Conservation (phyloP, 1,140 invertebrate genomes). For the Amyelois transitella region DNA sequence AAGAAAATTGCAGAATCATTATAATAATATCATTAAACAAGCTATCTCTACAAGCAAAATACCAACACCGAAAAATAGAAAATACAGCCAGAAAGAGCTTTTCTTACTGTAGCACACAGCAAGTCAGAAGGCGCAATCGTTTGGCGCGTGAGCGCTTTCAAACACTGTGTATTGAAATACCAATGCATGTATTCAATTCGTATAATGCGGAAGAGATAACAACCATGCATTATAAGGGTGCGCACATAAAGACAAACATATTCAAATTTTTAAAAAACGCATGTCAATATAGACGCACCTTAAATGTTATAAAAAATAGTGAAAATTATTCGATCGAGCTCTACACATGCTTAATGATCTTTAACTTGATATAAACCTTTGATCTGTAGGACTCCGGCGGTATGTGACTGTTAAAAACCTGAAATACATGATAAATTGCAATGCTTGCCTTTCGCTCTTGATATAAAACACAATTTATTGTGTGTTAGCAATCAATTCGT, state of each 20-base stretch:
- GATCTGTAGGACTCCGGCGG: slow-evolving; percentile 91
- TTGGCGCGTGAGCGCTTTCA: no score
- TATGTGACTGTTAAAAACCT: slow-evolving; percentile 95
- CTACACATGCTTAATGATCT: slow-evolving; percentile 67
- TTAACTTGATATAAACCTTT: slow-evolving; percentile 82
- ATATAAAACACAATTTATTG: slow-evolving; percentile 16
- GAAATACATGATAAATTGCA: slow-evolving; percentile 76
- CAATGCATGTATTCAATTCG: neutral
- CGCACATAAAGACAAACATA: neutral
- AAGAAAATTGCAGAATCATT: no score
- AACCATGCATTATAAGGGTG: slow-evolving; percentile 25
- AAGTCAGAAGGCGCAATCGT: neutral
- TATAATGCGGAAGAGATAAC: slow-evolving; percentile 15
- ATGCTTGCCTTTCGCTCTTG: slow-evolving; percentile 42
- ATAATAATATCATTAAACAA: neutral
- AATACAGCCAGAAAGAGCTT: slow-evolving; percentile 16
- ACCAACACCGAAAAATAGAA: slow-evolving; percentile 18
- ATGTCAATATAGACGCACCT: neutral
- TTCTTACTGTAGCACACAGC: slow-evolving; percentile 8
- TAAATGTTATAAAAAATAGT: slow-evolving; percentile 7
- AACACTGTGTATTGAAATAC: neutral
- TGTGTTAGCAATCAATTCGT: neutral
- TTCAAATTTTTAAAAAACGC: neutral
- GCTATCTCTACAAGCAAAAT: slow-evolving; percentile 9
- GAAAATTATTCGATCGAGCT: slow-evolving; percentile 31